Percentiles rank a stretch among this genome's conserved stretches.
Conservation (phyloP, 2,797 vertebrate species). For the Cryptoprocta ferox region DNA sequence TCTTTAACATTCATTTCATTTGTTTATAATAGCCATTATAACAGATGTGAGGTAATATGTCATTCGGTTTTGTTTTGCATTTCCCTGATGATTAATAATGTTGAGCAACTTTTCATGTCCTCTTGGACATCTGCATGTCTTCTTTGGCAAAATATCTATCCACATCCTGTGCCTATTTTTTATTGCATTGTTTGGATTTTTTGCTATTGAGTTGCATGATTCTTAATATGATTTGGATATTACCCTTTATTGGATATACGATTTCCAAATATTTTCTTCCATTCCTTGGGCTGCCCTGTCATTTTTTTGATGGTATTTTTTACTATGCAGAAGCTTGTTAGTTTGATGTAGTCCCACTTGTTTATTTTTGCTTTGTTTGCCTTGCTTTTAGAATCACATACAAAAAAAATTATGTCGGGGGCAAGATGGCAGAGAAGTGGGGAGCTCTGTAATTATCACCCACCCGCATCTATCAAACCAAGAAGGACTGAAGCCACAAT, state of each 20-base stretch:
- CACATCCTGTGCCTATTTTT: too few relatives aligned
- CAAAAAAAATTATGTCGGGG: too few relatives aligned
- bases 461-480: too few relatives aligned
- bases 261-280: not conserved
- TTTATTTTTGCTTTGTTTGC: not conserved
- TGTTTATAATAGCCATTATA: not conserved
- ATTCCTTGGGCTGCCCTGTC: not conserved
- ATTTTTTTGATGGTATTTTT: not conserved
- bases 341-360: not conserved
- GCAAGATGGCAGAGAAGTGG: too few relatives aligned
- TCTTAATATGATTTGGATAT: not conserved
- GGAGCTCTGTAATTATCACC: too few relatives aligned
- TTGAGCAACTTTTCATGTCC: too few relatives aligned
- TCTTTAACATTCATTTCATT: not conserved
- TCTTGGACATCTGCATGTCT: too few relatives aligned
- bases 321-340: not conserved
- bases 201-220: not conserved
- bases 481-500: too few relatives aligned
- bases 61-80: not conserved
- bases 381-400: not conserved
- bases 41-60: not conserved
- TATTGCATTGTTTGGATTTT: too few relatives aligned
- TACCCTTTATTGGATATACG: not conserved
- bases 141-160: too few relatives aligned
- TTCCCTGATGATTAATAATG: not conserved